These are phyloP conservation scores for Selenia dentaria DNA, from an alignment of 2,888 invertebrate genomes.

Conservation along the genomic window DNA sequence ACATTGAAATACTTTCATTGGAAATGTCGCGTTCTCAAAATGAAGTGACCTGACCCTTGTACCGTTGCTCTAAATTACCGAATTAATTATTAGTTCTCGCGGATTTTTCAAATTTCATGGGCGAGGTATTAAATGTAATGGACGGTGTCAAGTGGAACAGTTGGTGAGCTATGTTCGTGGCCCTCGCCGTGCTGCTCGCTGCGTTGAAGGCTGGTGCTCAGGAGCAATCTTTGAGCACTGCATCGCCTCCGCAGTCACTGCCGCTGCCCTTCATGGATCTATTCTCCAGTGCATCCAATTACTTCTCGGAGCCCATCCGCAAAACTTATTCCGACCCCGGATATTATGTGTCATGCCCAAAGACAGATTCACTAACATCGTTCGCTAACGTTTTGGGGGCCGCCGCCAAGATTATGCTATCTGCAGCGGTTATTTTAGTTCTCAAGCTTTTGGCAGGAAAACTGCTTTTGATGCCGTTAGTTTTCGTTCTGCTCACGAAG, in stretches of 20 bases:
- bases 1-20: constrained; percentile 42
- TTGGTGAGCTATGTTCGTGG: constrained; percentile 69
- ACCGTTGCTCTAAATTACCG: constrained; percentile 59
- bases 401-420: constrained; percentile 77
- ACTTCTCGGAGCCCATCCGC: constrained; percentile 63
- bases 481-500: constrained; percentile 66
- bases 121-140: constrained; percentile 71
- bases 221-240: constrained; percentile 63
- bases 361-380: constrained; percentile 64
- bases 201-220: constrained; percentile 55
- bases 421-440: constrained; percentile 67
- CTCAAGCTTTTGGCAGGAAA: constrained; percentile 71
- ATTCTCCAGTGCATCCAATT: constrained; percentile 66
- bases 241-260: constrained; percentile 49
- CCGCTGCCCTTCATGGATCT: constrained; percentile 67
- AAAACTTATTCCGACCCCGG: constrained; percentile 65
- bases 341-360: constrained; percentile 63
- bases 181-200: constrained; percentile 61
- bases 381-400: constrained; percentile 72
- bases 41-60: constrained; percentile 53
- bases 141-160: constrained; percentile 67
- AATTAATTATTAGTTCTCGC: constrained; percentile 61
- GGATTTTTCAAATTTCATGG: constrained; percentile 72
- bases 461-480: constrained; percentile 66
- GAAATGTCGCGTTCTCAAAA: constrained; percentile 46